Evolutionary conservation across 1,140 invertebrate genomes (phyloP), one percentile per base, ranked within the genome.

Genomic region (Dendrolimus punctatus): DNA sequence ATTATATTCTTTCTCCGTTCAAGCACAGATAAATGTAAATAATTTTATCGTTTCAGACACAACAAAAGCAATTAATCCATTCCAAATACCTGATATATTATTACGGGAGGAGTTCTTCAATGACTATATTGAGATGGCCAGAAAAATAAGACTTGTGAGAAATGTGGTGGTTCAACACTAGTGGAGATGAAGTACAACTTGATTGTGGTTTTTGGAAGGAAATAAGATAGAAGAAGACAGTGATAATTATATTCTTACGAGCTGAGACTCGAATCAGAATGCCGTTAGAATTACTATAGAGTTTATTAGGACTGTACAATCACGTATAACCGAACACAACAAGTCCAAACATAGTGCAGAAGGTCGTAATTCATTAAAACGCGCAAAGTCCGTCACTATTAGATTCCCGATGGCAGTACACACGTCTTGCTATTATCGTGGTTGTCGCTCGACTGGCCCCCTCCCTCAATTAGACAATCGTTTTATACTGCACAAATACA

Each of bases 131-230:
- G 6, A 10, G 42, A 8, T 50, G n/a, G 10, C 42, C 2, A 39
- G 39, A 38, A 40, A 50, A 7, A 40, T 50, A 39, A 41, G 39
- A 50, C 39, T 50, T 4, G 23, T 40, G 9, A 4, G 40, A 23
- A 5, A 40, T 4, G n/a, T 10, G 42, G 37, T 23, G 8, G 36
- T 42, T 50, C 40, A 4, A 6, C 40, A 41, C 36, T 10, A n/a
- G 9, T 41, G 40, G 40, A 9, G 9, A 6, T 50, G 8, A 39
- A 9, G 5, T 50, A 50, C 39, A 50, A 50, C 23, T 40, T 50
- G 36, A 10, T 50, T 9, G 49, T 50, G n/a, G 39, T 50, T 10
- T 50, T 23, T 41, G 49, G 5, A 7, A 41, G n/a, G 8, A 50
- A 50, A 41, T 39, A 38, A 9, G 8, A 49, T 4, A 40, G 39